phyloP scores from a whole-genome alignment of 2,113 vertebrate species.

The Stegostoma tigrinum region DNA sequence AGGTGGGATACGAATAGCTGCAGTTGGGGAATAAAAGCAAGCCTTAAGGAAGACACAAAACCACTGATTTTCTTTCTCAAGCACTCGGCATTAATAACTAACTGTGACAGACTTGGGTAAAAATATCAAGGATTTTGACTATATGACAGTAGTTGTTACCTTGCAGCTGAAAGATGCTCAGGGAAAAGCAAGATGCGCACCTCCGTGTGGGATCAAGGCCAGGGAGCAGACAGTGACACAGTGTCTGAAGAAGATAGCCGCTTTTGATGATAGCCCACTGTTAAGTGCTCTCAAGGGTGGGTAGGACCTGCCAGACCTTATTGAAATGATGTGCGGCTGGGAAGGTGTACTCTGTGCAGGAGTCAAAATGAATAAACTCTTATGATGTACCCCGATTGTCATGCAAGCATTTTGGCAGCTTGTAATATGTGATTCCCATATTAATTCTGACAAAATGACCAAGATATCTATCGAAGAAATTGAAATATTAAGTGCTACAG shows the following conservation, averaged over 20 bases:
- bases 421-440: not conserved
- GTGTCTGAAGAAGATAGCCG: slow-evolving; percentile 43
- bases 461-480: slow-evolving; percentile 9
- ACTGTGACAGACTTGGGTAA: slow-evolving; percentile 51
- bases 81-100: slow-evolving; percentile 26
- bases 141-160: slow-evolving; percentile 49
- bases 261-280: slow-evolving; percentile 54
- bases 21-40: not conserved
- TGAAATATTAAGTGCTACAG: slow-evolving; percentile 12
- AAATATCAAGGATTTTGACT: slow-evolving; percentile 40
- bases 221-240: slow-evolving; percentile 41
- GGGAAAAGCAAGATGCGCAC: slow-evolving; percentile 34
- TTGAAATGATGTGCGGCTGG: slow-evolving; percentile 62
- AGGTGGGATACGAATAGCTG: slow-evolving; percentile 8
- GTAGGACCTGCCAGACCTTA: slow-evolving; percentile 66
- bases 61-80: slow-evolving; percentile 17
- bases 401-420: slow-evolving; percentile 27
- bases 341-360: slow-evolving; percentile 69
- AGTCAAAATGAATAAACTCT: slow-evolving; percentile 63
- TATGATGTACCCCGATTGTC: slow-evolving; percentile 45
- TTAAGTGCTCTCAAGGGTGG: slow-evolving; percentile 59
- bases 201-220: slow-evolving; percentile 40
- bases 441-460: slow-evolving; percentile 35
- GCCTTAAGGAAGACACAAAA: slow-evolving; percentile 11
- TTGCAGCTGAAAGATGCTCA: slow-evolving; percentile 48